A percentile compares a stretch with the other conserved stretches of the same genome.
Evolutionary conservation across 2,888 invertebrate genomes (phyloP).

Genomic region (Synergus japonicus): DNA sequence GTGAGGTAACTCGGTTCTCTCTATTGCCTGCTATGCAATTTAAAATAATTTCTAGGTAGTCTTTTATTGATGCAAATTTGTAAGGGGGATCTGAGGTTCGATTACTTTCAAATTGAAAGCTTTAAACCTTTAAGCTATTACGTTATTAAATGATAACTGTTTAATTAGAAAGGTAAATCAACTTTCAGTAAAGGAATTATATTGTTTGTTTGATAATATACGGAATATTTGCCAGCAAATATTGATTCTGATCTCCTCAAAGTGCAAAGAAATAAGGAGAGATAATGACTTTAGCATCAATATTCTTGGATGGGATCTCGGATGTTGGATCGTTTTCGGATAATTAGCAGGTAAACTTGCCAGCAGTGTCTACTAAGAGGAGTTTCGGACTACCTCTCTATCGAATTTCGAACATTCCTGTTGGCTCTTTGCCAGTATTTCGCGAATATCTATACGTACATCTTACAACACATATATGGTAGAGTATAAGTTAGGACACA

Average conservation of each 20-base stretch:
- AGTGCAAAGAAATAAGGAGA: not conserved
- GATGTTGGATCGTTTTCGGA: constrained; percentile 13
- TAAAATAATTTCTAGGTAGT: not conserved
- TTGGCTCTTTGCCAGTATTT: constrained; percentile 32
- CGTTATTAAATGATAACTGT: no score
- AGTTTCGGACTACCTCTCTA: constrained; percentile 24
- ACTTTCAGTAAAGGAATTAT: not conserved
- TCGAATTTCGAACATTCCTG: constrained; percentile 14
- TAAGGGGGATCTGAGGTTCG: not conserved
- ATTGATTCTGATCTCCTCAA: not conserved
- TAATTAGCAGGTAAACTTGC: constrained; percentile 32
- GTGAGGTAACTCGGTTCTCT: not conserved
- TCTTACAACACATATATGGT: not conserved
- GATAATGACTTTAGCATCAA: constrained; percentile 15
- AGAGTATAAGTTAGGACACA: not conserved
- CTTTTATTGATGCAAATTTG: not conserved
- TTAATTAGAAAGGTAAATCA: no score
- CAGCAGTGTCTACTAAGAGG: constrained; percentile 14
- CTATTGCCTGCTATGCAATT: not conserved
- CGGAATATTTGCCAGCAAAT: not conserved
- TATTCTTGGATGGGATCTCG: not conserved
- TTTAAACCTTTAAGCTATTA: no score
- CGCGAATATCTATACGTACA: constrained; percentile 14
- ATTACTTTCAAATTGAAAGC: no score
- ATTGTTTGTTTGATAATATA: not conserved